Base-by-base conservation (phyloP, 1,140 invertebrate genomes). In the Zaprionus capensis region DNA sequence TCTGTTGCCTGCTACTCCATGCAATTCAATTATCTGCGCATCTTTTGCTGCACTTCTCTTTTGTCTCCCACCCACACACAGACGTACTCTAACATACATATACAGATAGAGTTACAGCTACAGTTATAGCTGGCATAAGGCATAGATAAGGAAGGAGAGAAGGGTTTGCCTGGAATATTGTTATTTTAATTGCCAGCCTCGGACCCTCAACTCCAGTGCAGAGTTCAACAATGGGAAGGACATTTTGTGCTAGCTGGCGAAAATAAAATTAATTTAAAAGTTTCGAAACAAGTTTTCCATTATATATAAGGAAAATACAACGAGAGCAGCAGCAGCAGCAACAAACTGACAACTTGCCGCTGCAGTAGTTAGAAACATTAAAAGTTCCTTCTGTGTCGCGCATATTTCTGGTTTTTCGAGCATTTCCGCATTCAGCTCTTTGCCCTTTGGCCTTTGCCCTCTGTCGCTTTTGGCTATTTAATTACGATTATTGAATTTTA, bases 241-340 rank as follows among this genome's bases (percentile, higher is more conserved):
- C 68, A 71, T 64, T 76, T 71, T 34, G 31, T 34, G 31, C 31
- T 34, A 11, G 73, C 59, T 80, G 63, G 67, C 62, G 74, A 84
- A 88, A 87, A 87, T 81, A 88, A 85, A 88, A 90, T 85, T 88
- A 85, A 90, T 85, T 88, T 88, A 81, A 88, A 88, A 88, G 81
- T 90, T 86, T 88, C 78, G 57, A 84, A 88, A 80, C 81, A 90
- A 88, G 86, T 88, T 88, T 88, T 90, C 77, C 84, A 87, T 88
- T 87, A 82, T 84, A 76, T 55, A 31, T 58, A 59, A 51, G 59
- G n/a, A 51, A 72, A 77, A 81, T 62, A 63, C 65, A 71, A 71
- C 69, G 63, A 59, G 75, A 24, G 73, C 59, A 61, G 41, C 17
- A 44, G n/a, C 24, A 28, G 28, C 28, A 31, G 28, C 28, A 31